These are phyloP conservation scores for Nomada goodeniana DNA, from an alignment of 2,888 invertebrate species.

Conservation along the genomic window DNA sequence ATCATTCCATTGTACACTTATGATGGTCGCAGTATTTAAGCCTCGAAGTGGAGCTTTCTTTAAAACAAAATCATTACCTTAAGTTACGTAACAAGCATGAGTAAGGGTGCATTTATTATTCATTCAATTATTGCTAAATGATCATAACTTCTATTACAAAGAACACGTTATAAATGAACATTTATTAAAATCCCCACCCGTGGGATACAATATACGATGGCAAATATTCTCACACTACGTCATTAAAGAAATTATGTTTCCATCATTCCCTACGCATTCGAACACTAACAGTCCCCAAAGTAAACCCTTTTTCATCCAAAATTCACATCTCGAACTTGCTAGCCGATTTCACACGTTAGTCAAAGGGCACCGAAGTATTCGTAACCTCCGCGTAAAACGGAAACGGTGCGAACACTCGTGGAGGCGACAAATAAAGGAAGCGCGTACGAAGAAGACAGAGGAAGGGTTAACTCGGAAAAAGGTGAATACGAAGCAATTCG, in stretches of 20 bases:
- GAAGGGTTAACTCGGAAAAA: slow-evolving; percentile 51
- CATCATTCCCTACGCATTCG: neutral
- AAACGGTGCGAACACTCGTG: slow-evolving; percentile 43
- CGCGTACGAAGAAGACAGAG: slow-evolving; percentile 12
- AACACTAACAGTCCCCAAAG: neutral
- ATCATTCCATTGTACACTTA: no score
- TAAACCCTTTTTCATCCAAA: slow-evolving; percentile 12
- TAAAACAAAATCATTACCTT: no score
- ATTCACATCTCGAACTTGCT: slow-evolving; percentile 60
- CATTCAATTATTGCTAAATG: no score
- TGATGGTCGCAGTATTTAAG: no score
- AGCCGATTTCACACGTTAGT: slow-evolving; percentile 55
- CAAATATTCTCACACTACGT: neutral
- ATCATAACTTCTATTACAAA: no score
- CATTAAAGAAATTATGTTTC: neutral
- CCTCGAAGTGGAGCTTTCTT: no score
- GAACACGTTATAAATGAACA: no score
- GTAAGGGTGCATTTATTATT: no score
- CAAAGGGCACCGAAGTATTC: slow-evolving; percentile 41
- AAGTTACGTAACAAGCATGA: no score
- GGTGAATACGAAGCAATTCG: slow-evolving; percentile 69
- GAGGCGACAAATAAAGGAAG: slow-evolving; percentile 42
- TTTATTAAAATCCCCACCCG: no score
- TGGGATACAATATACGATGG: no score
- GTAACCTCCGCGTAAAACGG: slow-evolving; percentile 52